Percentiles rank a stretch among this genome's conserved stretches.
phyloP scores from a whole-genome alignment of 2,113 vertebrate species.

The Microcebus murinus region DNA sequence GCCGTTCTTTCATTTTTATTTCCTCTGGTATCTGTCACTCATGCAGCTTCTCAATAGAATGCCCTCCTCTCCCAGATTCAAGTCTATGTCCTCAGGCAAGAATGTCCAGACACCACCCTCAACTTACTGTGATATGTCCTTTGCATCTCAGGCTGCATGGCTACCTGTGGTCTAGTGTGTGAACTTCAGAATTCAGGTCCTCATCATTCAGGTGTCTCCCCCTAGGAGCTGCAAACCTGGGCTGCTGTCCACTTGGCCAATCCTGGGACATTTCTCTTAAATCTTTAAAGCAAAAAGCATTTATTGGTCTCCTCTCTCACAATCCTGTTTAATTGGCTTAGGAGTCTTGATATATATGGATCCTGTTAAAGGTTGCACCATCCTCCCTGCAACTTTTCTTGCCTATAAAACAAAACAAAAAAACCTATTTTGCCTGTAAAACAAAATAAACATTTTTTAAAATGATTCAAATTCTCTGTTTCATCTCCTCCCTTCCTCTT shows the following conservation, averaged over 20 bases:
- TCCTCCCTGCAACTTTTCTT: not conserved
- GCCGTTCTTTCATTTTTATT: not conserved
- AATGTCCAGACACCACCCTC: not conserved
- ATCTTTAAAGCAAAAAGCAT: not conserved
- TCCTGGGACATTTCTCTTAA: not conserved
- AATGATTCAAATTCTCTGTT: not conserved
- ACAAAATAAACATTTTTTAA: not conserved
- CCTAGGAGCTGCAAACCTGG: rapidly evolving
- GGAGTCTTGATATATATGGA: not conserved
- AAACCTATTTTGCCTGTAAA: not conserved
- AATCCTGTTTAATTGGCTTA: not conserved
- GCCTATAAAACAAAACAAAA: not conserved
- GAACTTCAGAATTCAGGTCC: not conserved
- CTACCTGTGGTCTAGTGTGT: not conserved
- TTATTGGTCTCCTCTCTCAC: not conserved
- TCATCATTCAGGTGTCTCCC: not conserved
- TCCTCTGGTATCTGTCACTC: not conserved
- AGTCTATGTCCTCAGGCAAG: not conserved
- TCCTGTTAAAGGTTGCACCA: not conserved
- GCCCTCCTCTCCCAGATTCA: not conserved
- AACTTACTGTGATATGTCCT: not conserved
- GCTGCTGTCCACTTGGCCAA: not conserved
- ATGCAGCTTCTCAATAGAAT: not conserved
- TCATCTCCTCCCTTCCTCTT: not conserved
- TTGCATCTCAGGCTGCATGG: not conserved